Evolutionary conservation across 2,888 invertebrate genomes (phyloP).

Genomic region (Macaria liturata): DNA sequence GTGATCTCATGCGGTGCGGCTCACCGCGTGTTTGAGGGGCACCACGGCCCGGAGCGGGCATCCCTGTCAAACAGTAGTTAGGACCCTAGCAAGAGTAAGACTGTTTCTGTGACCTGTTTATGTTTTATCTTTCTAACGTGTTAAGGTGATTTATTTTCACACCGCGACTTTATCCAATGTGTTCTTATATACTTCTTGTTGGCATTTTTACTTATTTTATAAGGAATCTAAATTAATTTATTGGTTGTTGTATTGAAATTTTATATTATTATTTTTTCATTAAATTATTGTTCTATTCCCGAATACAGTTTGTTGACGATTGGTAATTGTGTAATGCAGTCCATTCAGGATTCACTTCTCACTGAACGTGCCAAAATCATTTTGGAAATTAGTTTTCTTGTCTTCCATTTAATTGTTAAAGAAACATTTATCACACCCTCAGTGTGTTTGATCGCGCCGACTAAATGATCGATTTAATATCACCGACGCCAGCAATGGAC

Average conservation of each 20-base stretch:
- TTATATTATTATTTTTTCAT: constrained; percentile 70
- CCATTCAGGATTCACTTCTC: constrained; percentile 52
- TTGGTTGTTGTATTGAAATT: constrained; percentile 82
- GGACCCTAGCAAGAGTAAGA: constrained; percentile 82
- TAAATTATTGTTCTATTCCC: constrained; percentile 76
- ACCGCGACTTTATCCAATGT: constrained; percentile 71
- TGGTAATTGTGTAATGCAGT: constrained; percentile 75
- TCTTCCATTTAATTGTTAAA: constrained; percentile 55
- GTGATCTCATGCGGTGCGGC: constrained; percentile 62
- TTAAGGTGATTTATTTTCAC: constrained; percentile 58
- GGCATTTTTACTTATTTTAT: constrained; percentile 83
- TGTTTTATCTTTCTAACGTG: constrained; percentile 78
- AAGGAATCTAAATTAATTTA: constrained; percentile 83
- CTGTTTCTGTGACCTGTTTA: constrained; percentile 84
- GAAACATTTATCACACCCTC: constrained; percentile 33
- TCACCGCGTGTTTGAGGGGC: constrained; percentile 61
- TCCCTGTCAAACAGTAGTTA: constrained; percentile 81
- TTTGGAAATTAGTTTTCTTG: constrained; percentile 46
- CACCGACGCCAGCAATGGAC: constrained; percentile 46
- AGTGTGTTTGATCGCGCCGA: constrained; percentile 20
- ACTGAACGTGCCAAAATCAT: constrained; percentile 65
- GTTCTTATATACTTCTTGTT: constrained; percentile 82
- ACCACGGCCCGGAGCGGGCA: constrained; percentile 82
- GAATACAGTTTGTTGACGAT: constrained; percentile 66
- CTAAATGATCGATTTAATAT: constrained; percentile 10